Evolutionary conservation across 2,888 invertebrate genomes (phyloP).

Genomic region (Nemotelus nigrinus): DNA sequence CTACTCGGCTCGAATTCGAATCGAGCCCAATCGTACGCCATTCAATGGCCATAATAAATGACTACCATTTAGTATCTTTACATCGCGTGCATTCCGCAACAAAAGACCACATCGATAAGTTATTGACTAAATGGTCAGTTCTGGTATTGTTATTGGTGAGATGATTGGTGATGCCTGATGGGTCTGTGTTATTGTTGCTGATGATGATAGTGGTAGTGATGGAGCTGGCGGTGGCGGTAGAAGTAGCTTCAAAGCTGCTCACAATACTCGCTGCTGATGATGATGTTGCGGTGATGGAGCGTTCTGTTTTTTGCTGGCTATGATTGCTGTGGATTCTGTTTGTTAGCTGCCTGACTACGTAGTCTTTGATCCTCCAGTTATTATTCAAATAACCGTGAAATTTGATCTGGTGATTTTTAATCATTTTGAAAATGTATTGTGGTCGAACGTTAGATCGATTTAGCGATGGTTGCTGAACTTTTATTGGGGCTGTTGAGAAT

Average conservation of each 20-base stretch:
- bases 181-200: too few relatives aligned
- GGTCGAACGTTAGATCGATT: not conserved
- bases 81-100: constrained; percentile 31
- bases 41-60: constrained; percentile 18
- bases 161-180: not conserved
- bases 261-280: too few relatives aligned
- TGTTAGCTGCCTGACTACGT: not conserved
- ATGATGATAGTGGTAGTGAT: too few relatives aligned
- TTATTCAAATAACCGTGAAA: not conserved
- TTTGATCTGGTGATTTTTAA: constrained; percentile 3
- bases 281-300: not conserved
- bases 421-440: not conserved
- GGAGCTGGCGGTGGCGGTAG: too few relatives aligned
- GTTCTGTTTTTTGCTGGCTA: not conserved
- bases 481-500: too few relatives aligned
- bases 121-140: constrained; percentile 27
- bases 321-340: not conserved
- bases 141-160: constrained; percentile 17
- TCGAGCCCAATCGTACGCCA: not conserved
- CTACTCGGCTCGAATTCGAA: not conserved
- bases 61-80: constrained; percentile 29
- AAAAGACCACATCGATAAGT: constrained; percentile 25
- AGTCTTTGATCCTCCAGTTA: not conserved
- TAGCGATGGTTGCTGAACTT: not conserved
- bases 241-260: too few relatives aligned